A percentile compares a stretch with the other conserved stretches of the same genome.
Conservation (phyloP, 2,113 vertebrate genomes). For the Eolophus roseicapilla region DNA sequence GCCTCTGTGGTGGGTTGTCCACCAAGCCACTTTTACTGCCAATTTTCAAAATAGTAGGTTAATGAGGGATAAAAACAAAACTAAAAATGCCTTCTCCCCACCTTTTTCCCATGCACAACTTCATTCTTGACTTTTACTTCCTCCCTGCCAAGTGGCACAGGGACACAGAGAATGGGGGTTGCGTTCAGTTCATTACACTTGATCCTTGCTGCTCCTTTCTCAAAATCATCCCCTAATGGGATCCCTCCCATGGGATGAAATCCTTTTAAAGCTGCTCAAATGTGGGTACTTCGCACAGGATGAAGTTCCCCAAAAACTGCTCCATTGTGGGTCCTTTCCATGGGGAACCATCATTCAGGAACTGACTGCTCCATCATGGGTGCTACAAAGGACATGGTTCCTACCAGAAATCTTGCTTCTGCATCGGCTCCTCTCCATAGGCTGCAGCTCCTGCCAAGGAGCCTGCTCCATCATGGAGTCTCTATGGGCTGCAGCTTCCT, state of each 20-base stretch:
- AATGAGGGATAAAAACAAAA: not conserved
- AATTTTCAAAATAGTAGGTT: not conserved
- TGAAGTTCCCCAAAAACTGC: not conserved
- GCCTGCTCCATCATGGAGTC: fast-evolving
- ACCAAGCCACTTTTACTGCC: not conserved
- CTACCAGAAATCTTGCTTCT: not conserved
- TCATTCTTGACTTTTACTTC: not conserved
- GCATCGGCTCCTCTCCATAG: not conserved
- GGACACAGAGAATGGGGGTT: not conserved
- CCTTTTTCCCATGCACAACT: not conserved
- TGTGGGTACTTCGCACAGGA: not conserved
- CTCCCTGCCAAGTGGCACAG: not conserved
- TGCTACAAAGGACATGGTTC: not conserved
- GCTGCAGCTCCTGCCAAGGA: not conserved
- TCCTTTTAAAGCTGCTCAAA: not conserved
- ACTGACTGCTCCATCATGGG: not conserved
- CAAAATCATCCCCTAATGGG: not conserved
- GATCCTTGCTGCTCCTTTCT: not conserved
- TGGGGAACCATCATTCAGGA: not conserved
- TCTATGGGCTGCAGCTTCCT: not conserved
- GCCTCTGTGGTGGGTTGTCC: not conserved
- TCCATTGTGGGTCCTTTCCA: not conserved
- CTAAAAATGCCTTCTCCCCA: not conserved
- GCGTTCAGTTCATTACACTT: not conserved
- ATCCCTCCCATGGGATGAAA: not conserved